Evolutionary conservation across 1,140 invertebrate species (phyloP), one percentile per base, ranked within the genome.

Genomic region (Drosophila funebris): DNA sequence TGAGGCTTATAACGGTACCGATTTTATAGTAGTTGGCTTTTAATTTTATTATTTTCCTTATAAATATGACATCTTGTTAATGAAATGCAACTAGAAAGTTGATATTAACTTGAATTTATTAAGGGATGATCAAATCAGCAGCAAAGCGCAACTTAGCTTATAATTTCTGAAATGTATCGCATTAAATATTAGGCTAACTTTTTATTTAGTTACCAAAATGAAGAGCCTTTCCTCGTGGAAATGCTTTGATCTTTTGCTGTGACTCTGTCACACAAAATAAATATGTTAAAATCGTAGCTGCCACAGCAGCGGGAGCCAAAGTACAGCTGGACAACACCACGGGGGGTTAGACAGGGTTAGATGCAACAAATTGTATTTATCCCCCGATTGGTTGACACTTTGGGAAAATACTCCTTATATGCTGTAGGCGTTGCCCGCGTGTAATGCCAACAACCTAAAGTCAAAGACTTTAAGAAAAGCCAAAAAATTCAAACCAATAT

Each of bases 1-100:
- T 46, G 54, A 36, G 33, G 44, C 46, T 85, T 66, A 70, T 87
- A 87, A 87, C 82, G 83, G 82, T 73, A 88, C 74, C 20, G 43
- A 57, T 61, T 74, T 74, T 74, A 73, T 73, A 69, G 54, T 53
- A 54, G 54, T 58, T 48, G 58, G 22, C 50, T 44, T 60, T 80
- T 62, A 43, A 69, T 74, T 68, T 81, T 50, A 62, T 52, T 27
- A 22, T 58, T 4, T 57, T 31, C 29, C 50, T 16, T 27, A 29
- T 20, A 80, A 77, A 85, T 76, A 80, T 83, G 81, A 79, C 58
- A 54, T 53, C 57, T 76, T 54, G 66, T 60, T 66, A 64, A 64
- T 66, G 63, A 73, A 61, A 56, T 61, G 36, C 66, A 66, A 37
- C 63, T 66, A 76, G 81, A 84, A 84, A 84, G 76, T 71, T 48